These are phyloP conservation scores for Xestobium rufovillosum DNA, from an alignment of 2,888 invertebrate genomes.

Conservation along the genomic window DNA sequence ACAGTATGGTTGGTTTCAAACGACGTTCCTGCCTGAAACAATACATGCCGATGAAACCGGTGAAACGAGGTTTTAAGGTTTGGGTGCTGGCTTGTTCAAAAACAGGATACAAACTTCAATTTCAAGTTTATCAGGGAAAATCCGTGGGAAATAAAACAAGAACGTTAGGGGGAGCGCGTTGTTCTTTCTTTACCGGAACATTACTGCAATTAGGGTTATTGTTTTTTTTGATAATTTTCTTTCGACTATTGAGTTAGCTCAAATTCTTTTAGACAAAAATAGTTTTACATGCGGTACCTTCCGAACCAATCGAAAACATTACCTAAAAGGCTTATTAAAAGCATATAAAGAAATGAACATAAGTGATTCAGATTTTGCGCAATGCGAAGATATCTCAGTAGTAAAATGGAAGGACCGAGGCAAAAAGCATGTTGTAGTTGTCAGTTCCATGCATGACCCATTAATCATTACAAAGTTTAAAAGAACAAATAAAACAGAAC, in stretches of 20 bases:
- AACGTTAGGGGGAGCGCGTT: slow-evolving; percentile 26
- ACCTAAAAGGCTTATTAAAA: slow-evolving; percentile 25
- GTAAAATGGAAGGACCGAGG: slow-evolving; percentile 31
- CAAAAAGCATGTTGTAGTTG: slow-evolving; percentile 24
- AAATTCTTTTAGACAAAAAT: slow-evolving; percentile 20
- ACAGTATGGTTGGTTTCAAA: no score
- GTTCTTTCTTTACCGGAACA: slow-evolving; percentile 24
- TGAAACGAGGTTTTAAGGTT: slow-evolving; percentile 23
- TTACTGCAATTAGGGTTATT: slow-evolving; percentile 24
- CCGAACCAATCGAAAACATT: slow-evolving; percentile 25
- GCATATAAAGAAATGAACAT: slow-evolving; percentile 24
- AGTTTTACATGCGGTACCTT: slow-evolving; percentile 31
- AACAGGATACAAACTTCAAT: slow-evolving; percentile 22
- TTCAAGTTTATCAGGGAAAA: slow-evolving; percentile 27
- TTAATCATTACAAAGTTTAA: slow-evolving; percentile 17
- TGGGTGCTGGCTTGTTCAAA: slow-evolving; percentile 23
- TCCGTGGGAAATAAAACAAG: slow-evolving; percentile 19
- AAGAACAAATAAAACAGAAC: slow-evolving; percentile 26
- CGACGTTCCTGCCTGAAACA: slow-evolving; percentile 18
- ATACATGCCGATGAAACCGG: no score
- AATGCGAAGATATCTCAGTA: slow-evolving; percentile 24
- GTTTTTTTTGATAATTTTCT: slow-evolving; percentile 31
- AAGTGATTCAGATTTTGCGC: slow-evolving; percentile 24
- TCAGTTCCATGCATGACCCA: slow-evolving; percentile 25
- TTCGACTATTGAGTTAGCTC: slow-evolving; percentile 25